Evolutionary conservation across 1,140 invertebrate species (phyloP), one percentile per base, ranked within the genome.

Genomic region (Danaus plexippus): DNA sequence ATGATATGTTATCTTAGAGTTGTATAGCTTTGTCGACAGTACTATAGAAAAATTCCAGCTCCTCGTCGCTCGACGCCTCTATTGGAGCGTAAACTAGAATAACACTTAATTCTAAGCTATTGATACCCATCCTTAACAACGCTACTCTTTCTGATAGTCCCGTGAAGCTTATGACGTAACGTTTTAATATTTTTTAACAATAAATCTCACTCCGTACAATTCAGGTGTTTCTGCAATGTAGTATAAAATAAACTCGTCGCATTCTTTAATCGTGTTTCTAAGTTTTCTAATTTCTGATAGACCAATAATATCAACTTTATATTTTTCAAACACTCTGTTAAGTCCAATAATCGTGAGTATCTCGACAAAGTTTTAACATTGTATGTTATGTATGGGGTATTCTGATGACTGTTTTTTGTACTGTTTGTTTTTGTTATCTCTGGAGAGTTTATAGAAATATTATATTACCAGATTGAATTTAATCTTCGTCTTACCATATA

Each of bases 21-120:
- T n/a, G n/a, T 52, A 66, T 50, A n/a, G 64, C 57, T 52, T 60
- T 60, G 48, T 66, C 48, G 2, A 66, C 12, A 46, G 50, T 66
- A 47, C 46, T 60, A 15, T 66, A 63, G 46, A 66, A 66, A 54
- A 60, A 9, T 42, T 63, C 61, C 10, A 66, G 6, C 43, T 66
- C 57, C 11, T 63, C 60, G 8, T 66, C 64, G 6, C 9, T 52
- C 11, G 61, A 45, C 0, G 47, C 44, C 40, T 63, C 54, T 47
- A 59, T 67, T 47, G 64, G 64, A 9, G 64, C 58, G 41, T 63
- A 66, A 15, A 49, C 57, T 63, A 59, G 60, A 50, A 66, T 63
- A 15, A 66, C 58, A 43, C 52, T 61, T 63, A 63, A 47, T 12
- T 63, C 47, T 32, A 57, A 42, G 9, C 11, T 43, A 9, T 61